Evolutionary conservation across 2,888 invertebrate genomes (phyloP).

Genomic region (Ligdia adustata): DNA sequence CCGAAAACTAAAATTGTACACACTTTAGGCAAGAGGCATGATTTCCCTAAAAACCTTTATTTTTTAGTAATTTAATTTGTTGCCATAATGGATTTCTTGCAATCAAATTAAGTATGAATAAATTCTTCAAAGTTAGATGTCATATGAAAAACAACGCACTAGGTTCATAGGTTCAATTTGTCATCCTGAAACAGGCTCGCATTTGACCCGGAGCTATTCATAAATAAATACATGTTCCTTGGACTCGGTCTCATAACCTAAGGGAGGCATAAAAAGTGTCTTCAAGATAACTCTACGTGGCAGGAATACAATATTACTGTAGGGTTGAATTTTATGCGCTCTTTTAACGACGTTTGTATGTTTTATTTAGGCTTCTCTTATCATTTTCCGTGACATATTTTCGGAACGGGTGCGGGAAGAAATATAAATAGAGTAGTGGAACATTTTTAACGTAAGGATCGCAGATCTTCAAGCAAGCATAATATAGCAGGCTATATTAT

Average conservation of each 20-base stretch:
- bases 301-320: constrained; percentile 45
- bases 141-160: too few species aligned
- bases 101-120: too few species aligned
- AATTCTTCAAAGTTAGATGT: too few species aligned
- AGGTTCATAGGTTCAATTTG: too few species aligned
- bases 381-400: constrained; percentile 50
- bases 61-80: too few species aligned
- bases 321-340: constrained; percentile 52
- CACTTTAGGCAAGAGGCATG: too few species aligned
- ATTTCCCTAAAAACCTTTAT: too few species aligned
- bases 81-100: too few species aligned
- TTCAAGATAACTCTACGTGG: constrained; percentile 56
- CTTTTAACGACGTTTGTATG: constrained; percentile 54
- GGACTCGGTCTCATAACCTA: constrained; percentile 35
- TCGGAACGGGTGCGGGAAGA: constrained; percentile 24
- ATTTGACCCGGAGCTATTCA: constrained; percentile 21
- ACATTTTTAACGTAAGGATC: too few species aligned
- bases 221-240: constrained; percentile 35
- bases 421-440: constrained; percentile 9
- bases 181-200: constrained; percentile 7
- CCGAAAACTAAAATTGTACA: too few species aligned
- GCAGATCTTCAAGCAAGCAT: too few species aligned
- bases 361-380: constrained; percentile 58
- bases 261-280: constrained; percentile 51
- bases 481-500: too few species aligned